Percentiles rank a stretch among this genome's conserved stretches.
phyloP scores from a whole-genome alignment of 1,140 invertebrate genomes.

The Triops cancriformis region DNA sequence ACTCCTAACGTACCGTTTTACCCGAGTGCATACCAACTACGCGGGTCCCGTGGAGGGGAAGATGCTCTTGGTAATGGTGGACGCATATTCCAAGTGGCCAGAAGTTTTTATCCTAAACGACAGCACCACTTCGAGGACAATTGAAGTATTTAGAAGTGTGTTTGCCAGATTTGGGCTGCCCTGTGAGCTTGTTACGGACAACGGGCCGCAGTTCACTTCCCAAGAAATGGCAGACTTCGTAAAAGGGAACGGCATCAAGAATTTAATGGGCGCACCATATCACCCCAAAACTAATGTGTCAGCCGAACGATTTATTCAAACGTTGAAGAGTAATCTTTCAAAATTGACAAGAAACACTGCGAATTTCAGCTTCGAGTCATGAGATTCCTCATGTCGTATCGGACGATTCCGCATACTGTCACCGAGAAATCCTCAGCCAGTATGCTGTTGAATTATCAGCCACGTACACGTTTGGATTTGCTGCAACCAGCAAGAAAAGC shows the following conservation, averaged over 20 bases:
- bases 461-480: background rate
- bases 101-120: constrained; percentile 33
- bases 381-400: constrained; percentile 19
- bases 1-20: constrained; percentile 19
- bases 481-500: background rate
- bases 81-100: constrained; percentile 43
- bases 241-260: constrained; percentile 41
- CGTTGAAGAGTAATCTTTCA: constrained; percentile 35
- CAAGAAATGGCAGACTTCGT: no score
- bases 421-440: constrained; percentile 14
- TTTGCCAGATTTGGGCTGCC: constrained; percentile 40
- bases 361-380: background rate
- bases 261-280: no score
- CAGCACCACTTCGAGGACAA: constrained; percentile 19
- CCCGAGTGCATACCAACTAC: constrained; percentile 39
- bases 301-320: constrained; percentile 35
- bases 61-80: constrained; percentile 41
- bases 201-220: no score
- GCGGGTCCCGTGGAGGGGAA: constrained; percentile 37
- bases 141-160: constrained; percentile 32
- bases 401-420: constrained; percentile 16
- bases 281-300: constrained; percentile 42
- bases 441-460: background rate
- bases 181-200: constrained; percentile 35
- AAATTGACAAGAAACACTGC: background rate